Evolutionary conservation across 2,797 vertebrate genomes (phyloP).

Genomic region (Huso huso): DNA sequence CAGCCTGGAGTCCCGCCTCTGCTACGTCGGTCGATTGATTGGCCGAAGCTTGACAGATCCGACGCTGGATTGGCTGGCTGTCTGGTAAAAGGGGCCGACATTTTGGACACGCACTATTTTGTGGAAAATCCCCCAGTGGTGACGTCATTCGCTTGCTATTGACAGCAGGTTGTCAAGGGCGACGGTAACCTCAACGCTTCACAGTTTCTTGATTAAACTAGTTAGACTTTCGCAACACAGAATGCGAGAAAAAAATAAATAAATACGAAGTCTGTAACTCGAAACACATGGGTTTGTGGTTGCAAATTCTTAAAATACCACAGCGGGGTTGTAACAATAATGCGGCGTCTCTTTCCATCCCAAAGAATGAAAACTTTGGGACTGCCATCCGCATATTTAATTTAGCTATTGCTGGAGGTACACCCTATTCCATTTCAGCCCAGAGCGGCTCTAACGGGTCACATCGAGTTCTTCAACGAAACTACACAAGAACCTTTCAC

Average conservation of each 20-base stretch:
- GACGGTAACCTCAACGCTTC: constrained; percentile 62
- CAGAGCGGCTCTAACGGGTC: too few relatives aligned
- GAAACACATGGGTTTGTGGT: constrained; percentile 59
- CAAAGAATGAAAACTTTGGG: constrained; percentile 55
- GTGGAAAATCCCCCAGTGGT: constrained; percentile 48
- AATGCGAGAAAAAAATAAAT: constrained; percentile 55
- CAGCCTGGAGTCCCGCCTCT: constrained; percentile 28
- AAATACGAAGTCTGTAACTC: constrained; percentile 50
- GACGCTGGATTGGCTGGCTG: constrained; percentile 14
- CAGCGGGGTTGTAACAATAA: constrained; percentile 57
- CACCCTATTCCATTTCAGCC: too few relatives aligned
- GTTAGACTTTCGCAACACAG: constrained; percentile 38
- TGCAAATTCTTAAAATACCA: constrained; percentile 40
- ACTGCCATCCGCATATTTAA: constrained; percentile 61
- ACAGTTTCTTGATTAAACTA: constrained; percentile 41
- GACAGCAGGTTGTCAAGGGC: constrained; percentile 72
- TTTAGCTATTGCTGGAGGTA: constrained; percentile 35
- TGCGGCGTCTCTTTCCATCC: constrained; percentile 49
- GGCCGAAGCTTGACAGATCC: constrained; percentile 6
- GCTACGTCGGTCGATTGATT: constrained; percentile 30
- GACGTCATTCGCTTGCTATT: constrained; percentile 61
- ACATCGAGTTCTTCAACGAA: too few relatives aligned
- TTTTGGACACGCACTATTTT: constrained; percentile 22
- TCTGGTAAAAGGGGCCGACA: constrained; percentile 15
- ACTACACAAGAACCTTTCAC: too few relatives aligned